Percentiles rank a stretch among this genome's conserved stretches.
Conservation (phyloP, 2,113 vertebrate species). For the Sigmodon hispidus region DNA sequence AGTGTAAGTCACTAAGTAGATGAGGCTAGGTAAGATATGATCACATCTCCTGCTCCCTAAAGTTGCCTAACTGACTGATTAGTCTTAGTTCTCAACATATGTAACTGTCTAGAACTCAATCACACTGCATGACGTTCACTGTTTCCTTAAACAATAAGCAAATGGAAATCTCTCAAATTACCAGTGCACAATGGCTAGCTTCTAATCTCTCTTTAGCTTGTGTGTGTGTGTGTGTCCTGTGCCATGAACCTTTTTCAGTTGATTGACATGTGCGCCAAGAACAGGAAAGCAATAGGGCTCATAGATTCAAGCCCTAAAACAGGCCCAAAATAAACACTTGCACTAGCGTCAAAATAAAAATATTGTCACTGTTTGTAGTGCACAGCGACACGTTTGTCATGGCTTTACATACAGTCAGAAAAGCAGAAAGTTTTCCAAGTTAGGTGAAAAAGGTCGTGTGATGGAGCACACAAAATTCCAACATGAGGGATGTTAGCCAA, state of each 20-base stretch:
- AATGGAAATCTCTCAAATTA: background rate
- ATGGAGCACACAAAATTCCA: background rate
- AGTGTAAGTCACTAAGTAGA: background rate
- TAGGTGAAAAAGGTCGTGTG: background rate
- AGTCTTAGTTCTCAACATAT: background rate
- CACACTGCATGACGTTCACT: background rate
- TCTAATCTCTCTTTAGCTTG: background rate
- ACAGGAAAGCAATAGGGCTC: background rate
- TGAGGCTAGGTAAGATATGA: background rate
- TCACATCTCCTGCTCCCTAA: background rate
- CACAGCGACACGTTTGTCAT: background rate
- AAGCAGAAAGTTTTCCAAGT: background rate
- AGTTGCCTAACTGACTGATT: background rate
- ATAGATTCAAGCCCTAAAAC: background rate
- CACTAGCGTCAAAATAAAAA: background rate
- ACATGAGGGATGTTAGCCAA: background rate
- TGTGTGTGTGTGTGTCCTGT: background rate
- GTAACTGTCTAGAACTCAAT: background rate
- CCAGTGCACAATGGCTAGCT: background rate
- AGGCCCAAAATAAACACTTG: slow-evolving; percentile 28
- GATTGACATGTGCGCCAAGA: background rate
- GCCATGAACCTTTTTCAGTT: background rate
- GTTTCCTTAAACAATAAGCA: slow-evolving; percentile 10
- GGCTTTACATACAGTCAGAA: background rate
- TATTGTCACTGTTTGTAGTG: slow-evolving; percentile 24